Conservation (phyloP, 2,113 vertebrate genomes). For the Catharus bicknelli region DNA sequence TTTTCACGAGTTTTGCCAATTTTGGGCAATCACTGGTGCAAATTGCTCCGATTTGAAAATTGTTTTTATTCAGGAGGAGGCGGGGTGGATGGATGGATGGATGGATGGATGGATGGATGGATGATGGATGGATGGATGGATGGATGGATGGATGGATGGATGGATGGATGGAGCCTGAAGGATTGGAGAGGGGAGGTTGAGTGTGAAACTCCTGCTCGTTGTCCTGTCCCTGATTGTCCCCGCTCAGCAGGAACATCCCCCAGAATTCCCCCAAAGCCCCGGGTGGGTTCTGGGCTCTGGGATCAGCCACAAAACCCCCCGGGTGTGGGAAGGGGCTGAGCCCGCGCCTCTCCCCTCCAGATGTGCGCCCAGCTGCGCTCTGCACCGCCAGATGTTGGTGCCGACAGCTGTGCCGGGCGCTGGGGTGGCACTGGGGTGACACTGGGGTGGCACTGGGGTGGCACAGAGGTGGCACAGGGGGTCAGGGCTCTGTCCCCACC, state of each 20-base stretch:
- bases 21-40: neutral
- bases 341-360: neutral
- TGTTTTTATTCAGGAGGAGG: neutral
- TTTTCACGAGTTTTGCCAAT: neutral
- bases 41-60: neutral
- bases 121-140: too few species aligned
- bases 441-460: too few species aligned
- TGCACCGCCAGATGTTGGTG: neutral
- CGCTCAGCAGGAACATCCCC: neutral
- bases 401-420: neutral
- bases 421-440: neutral
- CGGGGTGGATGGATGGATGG: neutral
- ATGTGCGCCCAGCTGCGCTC: neutral
- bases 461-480: too few species aligned
- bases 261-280: neutral
- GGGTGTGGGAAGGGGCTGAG: neutral
- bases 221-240: neutral
- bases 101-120: too few species aligned
- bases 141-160: too few species aligned
- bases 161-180: neutral
- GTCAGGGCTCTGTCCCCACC: neutral
- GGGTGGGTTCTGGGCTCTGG: neutral
- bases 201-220: neutral
- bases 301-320: neutral
- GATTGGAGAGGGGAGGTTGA: constrained; percentile 2